Conservation (phyloP, 2,888 invertebrate genomes). For the Globia sparganii region DNA sequence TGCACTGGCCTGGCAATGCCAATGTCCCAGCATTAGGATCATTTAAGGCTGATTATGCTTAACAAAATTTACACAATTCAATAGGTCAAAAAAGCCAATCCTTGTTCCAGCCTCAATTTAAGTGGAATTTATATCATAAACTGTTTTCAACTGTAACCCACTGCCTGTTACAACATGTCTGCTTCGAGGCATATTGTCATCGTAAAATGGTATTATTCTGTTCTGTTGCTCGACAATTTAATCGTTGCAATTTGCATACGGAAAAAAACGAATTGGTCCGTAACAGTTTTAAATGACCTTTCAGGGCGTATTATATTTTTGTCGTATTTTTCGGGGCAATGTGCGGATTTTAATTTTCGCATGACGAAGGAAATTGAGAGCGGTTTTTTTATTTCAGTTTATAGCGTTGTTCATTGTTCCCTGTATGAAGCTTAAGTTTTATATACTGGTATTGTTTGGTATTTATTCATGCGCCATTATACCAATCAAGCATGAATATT, state of each 20-base stretch:
- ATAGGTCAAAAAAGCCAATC: neutral
- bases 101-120: neutral
- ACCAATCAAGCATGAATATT: neutral
- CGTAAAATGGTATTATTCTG: constrained; percentile 55
- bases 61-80: neutral
- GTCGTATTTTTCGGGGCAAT: constrained; percentile 29
- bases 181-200: constrained; percentile 41
- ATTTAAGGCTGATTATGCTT: neutral
- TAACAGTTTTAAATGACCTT: constrained; percentile 62
- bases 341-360: constrained; percentile 25
- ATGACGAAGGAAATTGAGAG: constrained; percentile 2
- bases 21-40: neutral
- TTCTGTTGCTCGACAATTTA: constrained; percentile 56
- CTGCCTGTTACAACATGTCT: constrained; percentile 25
- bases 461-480: neutral
- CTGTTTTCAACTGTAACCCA: constrained; percentile 27
- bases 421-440: neutral
- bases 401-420: neutral
- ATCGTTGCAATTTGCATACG: constrained; percentile 60
- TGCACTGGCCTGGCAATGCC: neutral
- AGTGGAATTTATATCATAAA: constrained; percentile 11
- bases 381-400: constrained; percentile 13
- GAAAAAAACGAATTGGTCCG: constrained; percentile 49
- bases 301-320: constrained; percentile 34
- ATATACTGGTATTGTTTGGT: neutral